Percentiles rank a stretch among this genome's conserved stretches.
Evolutionary conservation across 2,113 vertebrate species (phyloP).

Genomic region (Ciconia boyciana): DNA sequence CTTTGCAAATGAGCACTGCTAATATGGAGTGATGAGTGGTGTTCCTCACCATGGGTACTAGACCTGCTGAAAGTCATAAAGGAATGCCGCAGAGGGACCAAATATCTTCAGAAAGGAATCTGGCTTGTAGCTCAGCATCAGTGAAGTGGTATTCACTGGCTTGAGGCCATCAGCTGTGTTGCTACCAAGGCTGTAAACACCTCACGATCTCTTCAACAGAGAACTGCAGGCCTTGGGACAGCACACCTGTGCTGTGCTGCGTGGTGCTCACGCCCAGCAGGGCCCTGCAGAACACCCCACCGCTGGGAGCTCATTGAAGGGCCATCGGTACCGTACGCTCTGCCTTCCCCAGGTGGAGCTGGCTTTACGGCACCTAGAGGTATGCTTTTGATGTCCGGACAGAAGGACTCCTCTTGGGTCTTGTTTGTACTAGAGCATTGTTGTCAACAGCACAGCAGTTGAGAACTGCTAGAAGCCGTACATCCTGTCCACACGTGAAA

Average conservation of each 20-base stretch:
- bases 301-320: fast-evolving
- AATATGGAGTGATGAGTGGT: not conserved
- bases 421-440: not conserved
- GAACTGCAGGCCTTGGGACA: not conserved
- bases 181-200: not conserved
- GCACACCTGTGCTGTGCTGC: fast-evolving
- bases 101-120: not conserved
- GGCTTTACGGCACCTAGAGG: not conserved
- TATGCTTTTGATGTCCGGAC: not conserved
- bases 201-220: not conserved
- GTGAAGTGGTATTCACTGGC: not conserved
- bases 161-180: not conserved
- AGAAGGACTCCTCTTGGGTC: no score
- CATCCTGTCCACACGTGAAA: not conserved
- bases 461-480: not conserved
- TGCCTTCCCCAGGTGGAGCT: no score
- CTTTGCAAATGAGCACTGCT: not conserved
- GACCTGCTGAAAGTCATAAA: not conserved
- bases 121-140: not conserved
- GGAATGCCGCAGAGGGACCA: not conserved
- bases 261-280: fast-evolving
- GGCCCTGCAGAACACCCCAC: not conserved
- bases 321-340: fast-evolving
- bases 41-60: not conserved
- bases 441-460: no score